phyloP scores from a whole-genome alignment of 2,888 invertebrate species.

The Protophormia terraenovae region DNA sequence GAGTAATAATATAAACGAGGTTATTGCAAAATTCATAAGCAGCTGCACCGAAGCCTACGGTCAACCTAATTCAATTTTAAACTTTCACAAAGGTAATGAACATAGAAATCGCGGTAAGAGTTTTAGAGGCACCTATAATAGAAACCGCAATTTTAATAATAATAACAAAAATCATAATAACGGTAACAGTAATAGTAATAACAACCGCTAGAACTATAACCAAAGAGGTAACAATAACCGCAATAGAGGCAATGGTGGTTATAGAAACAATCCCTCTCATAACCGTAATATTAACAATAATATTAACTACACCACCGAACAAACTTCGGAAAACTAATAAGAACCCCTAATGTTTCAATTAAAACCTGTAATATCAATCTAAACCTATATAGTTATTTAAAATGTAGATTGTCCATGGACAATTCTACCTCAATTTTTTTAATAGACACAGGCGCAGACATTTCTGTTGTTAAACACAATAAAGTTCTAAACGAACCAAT shows the following conservation, averaged over 20 bases:
- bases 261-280: too few relatives aligned
- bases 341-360: neutral
- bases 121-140: too few relatives aligned
- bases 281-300: neutral
- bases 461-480: neutral
- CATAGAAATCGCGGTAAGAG: too few relatives aligned
- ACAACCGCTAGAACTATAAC: too few relatives aligned
- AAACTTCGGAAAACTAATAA: neutral
- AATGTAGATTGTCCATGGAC: neutral
- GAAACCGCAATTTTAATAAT: too few relatives aligned
- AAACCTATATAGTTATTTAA: neutral
- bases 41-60: neutral
- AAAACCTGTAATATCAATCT: neutral
- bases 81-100: too few relatives aligned
- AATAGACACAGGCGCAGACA: neutral
- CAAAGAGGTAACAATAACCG: neutral
- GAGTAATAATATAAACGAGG: conserved; percentile 14
- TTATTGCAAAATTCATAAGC: neutral
- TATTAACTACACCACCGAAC: neutral
- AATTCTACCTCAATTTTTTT: neutral
- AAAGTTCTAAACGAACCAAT: conserved; percentile 9
- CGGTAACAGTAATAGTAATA: too few relatives aligned
- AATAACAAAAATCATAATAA: too few relatives aligned
- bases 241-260: too few relatives aligned
- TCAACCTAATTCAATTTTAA: neutral